These are phyloP conservation scores for Edolisoma coerulescens DNA, from an alignment of 2,113 vertebrate species.

Conservation along the genomic window DNA sequence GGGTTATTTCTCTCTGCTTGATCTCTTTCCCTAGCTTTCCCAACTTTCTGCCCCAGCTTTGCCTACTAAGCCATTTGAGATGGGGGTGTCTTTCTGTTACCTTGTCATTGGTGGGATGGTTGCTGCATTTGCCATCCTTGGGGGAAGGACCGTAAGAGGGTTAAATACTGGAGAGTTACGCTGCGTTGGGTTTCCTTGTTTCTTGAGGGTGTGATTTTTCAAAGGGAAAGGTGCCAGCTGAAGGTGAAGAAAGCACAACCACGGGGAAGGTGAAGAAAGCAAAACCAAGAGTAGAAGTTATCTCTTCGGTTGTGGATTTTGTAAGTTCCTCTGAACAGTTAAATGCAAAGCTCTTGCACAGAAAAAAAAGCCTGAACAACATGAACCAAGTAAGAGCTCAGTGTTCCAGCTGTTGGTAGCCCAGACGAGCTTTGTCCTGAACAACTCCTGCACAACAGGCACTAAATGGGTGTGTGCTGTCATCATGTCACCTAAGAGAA, in stretches of 20 bases:
- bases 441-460: not conserved
- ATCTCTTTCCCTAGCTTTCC: not conserved
- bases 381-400: not conserved
- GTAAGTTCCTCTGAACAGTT: not conserved
- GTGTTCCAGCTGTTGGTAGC: not conserved
- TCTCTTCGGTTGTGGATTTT: not conserved
- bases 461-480: not conserved
- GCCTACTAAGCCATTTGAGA: not conserved
- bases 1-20: not conserved
- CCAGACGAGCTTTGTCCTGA: not conserved
- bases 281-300: not conserved
- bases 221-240: not conserved
- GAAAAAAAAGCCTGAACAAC: not conserved
- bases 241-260: not conserved
- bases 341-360: not conserved
- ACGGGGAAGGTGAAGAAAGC: not conserved
- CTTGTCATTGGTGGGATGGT: not conserved
- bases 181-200: not conserved
- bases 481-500: not conserved
- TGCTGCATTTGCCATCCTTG: not conserved
- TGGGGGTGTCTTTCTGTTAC: not conserved
- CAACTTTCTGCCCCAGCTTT: not conserved
- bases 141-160: rapidly evolving
- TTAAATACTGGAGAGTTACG: not conserved
- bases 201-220: not conserved